Evolutionary conservation across 2,797 vertebrate species (phyloP), one percentile per base, ranked within the genome.

Genomic region (Epinephelus awoara): DNA sequence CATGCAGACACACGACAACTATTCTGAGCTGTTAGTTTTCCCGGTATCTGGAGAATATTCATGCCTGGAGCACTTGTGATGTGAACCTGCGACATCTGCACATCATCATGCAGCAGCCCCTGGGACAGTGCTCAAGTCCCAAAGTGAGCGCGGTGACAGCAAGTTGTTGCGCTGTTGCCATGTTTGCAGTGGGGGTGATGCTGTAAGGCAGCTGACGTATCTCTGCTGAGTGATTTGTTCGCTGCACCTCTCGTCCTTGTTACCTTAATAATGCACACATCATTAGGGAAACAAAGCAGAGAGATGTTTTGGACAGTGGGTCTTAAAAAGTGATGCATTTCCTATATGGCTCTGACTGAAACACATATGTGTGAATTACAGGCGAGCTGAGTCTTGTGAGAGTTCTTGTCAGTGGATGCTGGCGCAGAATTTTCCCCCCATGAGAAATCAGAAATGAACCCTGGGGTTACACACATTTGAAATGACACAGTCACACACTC

Each of bases 41-140:
- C 23, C 11, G 54, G 40, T 2, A 34, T 63, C 50, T 38, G 59
- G 50, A 81, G 56, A 59, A 66, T 78, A 79, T 78, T 79, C 77
- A 66, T 10, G 49, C 56, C 65, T 40, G 21, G 15, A 73, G 77
- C 51, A 7, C 2, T 72, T 75, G 52, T 62, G 40, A 80, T 62
- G 55, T 84, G 75, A 74, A 81, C 56, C 69, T 78, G 56, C 6
- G 21, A 75, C 64, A 88, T 85, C 47, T 83, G 67, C 65, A 78
- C 13, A 65, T 78, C 57, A 67, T 55, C 68, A 78, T 73, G 34
- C 64, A 74, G 59, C 51, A 55, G 34, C 55, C 63, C 56, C n/a
- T 0, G 63, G 75, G 72, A 82, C 42, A 47, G 18, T 56, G 58
- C 49, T 67, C 9, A 25, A 63, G 42, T 77, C 70, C 70, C 86